phyloP scores from a whole-genome alignment of 2,797 vertebrate species.

The Sebastes baramenuke region DNA sequence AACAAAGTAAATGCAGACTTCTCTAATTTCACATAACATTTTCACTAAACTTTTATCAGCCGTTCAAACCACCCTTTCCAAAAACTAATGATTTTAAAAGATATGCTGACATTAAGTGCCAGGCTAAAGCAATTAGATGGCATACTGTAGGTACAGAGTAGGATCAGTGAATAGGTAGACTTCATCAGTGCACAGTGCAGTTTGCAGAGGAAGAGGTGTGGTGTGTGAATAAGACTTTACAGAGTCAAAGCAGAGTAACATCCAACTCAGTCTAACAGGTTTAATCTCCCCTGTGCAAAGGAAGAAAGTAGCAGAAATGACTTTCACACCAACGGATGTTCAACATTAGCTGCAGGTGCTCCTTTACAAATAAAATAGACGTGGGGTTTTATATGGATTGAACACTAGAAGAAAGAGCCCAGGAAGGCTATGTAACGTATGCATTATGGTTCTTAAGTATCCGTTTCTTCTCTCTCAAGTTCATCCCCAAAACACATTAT shows the following conservation, averaged over 20 bases:
- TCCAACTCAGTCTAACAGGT: neutral
- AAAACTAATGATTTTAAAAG: conserved; percentile 4
- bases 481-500: neutral
- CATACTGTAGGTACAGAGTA: neutral
- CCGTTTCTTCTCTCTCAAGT: neutral
- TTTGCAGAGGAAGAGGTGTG: neutral
- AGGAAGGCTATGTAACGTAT: neutral
- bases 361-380: neutral
- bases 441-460: neutral
- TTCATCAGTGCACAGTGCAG: conserved; percentile 16
- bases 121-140: neutral
- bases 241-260: conserved; percentile 8
- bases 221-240: conserved; percentile 24
- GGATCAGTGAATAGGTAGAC: neutral
- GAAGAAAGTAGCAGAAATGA: neutral
- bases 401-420: neutral
- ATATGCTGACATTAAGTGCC: neutral
- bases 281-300: neutral
- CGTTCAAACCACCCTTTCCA: neutral
- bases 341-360: conserved; percentile 7
- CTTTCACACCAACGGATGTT: neutral
- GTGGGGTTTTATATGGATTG: neutral
- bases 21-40: conserved; percentile 1
- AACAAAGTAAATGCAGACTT: neutral
- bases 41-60: conserved; percentile 17